Conservation (phyloP, 2,888 invertebrate species). For the Cyaniris semiargus region DNA sequence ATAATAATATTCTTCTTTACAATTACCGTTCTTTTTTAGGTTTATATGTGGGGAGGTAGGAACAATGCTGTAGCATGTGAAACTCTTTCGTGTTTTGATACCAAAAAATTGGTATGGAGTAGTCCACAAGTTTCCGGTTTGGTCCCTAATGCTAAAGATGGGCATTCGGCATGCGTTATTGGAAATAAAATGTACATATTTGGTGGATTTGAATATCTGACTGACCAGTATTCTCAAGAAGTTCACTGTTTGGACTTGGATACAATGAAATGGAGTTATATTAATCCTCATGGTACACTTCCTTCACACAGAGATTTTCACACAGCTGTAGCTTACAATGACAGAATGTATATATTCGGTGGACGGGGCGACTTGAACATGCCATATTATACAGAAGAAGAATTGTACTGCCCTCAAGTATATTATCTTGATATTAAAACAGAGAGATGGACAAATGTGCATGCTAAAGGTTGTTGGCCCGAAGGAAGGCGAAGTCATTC, state of each 20-base stretch:
- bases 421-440: conserved; percentile 87
- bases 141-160: conserved; percentile 91
- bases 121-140: conserved; percentile 83
- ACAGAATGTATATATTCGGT: conserved; percentile 94
- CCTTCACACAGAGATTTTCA: conserved; percentile 93
- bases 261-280: conserved; percentile 85
- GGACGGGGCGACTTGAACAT: conserved; percentile 88
- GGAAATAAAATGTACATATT: conserved; percentile 91
- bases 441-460: conserved; percentile 84
- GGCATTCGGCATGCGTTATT: conserved; percentile 93
- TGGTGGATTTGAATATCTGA: conserved; percentile 94
- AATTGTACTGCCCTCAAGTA: conserved; percentile 89
- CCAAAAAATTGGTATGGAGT: conserved; percentile 84
- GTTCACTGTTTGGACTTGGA: conserved; percentile 87
- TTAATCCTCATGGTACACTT: conserved; percentile 82
- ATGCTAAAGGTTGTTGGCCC: conserved; percentile 84
- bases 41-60: conserved; percentile 95
- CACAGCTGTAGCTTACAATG: conserved; percentile 88
- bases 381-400: conserved; percentile 79
- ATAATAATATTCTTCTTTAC: background rate
- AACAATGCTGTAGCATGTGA: conserved; percentile 92
- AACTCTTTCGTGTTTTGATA: conserved; percentile 90
- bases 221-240: conserved; percentile 89
- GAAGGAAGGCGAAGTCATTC: conserved; percentile 94
- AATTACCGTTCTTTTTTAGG: conserved; percentile 53